Conservation (phyloP, 2,797 vertebrate genomes). For the Arnoldichthys spilopterus region DNA sequence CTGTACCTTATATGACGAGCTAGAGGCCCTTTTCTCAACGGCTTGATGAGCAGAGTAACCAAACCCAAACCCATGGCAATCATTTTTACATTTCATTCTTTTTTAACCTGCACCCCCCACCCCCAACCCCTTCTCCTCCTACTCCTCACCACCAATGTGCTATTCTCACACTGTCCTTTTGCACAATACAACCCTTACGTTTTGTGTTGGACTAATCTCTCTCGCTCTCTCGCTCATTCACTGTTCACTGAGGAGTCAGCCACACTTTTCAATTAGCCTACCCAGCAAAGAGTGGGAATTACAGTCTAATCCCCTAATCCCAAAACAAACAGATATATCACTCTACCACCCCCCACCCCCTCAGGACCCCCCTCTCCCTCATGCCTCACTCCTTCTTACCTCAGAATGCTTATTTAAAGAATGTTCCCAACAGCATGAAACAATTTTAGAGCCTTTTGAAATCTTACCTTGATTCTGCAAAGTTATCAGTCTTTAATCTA, state of each 20-base stretch:
- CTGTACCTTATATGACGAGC: background rate
- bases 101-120: background rate
- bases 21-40: background rate
- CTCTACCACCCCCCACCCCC: background rate
- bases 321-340: conserved; percentile 42
- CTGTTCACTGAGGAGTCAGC: conserved; percentile 20
- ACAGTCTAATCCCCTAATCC: conserved; percentile 48
- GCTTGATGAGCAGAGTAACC: background rate
- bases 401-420: conserved; percentile 32
- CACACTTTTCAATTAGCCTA: conserved; percentile 41
- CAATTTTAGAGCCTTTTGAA: conserved; percentile 36
- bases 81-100: background rate
- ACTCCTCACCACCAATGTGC: background rate
- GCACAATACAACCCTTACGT: background rate
- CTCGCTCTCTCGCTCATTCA: background rate
- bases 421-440: conserved; percentile 37
- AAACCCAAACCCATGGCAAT: background rate
- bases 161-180: background rate
- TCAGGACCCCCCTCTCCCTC: background rate
- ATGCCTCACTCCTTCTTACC: conserved; percentile 13
- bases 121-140: background rate
- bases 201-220: background rate
- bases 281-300: conserved; percentile 38
- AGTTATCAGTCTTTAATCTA: conserved; percentile 25
- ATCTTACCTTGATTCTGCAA: conserved; percentile 30